Conservation (phyloP, 64 coral and sea anemone genomes). For the Dendrophyllia cribrosa region DNA sequence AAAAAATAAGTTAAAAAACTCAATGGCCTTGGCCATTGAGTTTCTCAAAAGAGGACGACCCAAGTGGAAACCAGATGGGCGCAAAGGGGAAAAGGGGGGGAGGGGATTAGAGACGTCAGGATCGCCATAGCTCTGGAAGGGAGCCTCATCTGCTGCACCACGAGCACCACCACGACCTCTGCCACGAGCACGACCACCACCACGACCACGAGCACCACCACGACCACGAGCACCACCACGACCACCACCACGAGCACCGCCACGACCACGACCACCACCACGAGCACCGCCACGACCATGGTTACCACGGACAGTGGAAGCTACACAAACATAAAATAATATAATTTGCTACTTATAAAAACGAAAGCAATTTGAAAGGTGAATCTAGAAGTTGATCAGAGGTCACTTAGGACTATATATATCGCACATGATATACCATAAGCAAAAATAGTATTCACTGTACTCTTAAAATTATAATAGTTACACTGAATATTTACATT, state of each 20-base stretch:
- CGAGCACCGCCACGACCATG: neutral
- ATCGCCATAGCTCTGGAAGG: conserved; percentile 25
- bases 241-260: neutral
- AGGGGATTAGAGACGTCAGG: neutral
- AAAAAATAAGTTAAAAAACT: conserved; percentile 5
- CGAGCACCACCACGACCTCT: neutral
- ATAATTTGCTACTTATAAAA: neutral
- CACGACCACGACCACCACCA: neutral
- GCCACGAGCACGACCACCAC: neutral
- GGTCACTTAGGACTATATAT: too few relatives aligned
- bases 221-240: neutral
- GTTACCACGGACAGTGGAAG: neutral
- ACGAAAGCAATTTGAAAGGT: too few relatives aligned
- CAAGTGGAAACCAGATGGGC: too few relatives aligned
- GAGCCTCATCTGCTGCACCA: neutral
- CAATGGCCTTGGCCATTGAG: neutral
- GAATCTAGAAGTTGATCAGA: too few relatives aligned
- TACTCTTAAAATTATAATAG: too few relatives aligned
- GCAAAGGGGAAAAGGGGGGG: neutral
- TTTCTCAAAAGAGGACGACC: neutral
- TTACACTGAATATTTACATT: too few relatives aligned
- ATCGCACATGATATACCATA: too few relatives aligned
- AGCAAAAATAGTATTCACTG: too few relatives aligned
- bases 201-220: neutral
- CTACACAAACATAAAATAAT: conserved; percentile 20